Conservation (phyloP, 2,113 vertebrate genomes). For the Natator depressus region DNA sequence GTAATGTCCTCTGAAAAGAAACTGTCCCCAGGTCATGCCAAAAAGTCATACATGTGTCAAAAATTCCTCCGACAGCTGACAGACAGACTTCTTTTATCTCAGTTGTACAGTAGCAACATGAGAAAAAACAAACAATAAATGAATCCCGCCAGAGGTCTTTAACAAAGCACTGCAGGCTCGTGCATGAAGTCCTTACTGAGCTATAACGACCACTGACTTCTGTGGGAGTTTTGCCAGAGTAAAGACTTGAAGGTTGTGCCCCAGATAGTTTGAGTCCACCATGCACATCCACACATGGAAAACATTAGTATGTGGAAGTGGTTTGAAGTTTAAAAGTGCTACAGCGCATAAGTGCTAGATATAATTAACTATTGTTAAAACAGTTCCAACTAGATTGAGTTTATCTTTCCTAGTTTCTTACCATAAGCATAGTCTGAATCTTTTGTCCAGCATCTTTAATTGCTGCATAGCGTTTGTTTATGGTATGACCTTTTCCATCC, state of each 20-base stretch:
- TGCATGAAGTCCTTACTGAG: rapidly evolving
- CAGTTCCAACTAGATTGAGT: rapidly evolving
- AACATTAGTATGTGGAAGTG: rapidly evolving
- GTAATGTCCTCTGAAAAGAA: rapidly evolving
- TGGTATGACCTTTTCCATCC: constrained; percentile 32
- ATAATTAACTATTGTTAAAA: rapidly evolving
- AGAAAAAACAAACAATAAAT: background rate
- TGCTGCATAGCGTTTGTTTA: constrained; percentile 56
- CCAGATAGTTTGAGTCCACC: rapidly evolving
- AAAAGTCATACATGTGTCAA: background rate
- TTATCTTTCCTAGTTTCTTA: background rate
- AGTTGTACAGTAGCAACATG: background rate
- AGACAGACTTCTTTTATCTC: rapidly evolving
- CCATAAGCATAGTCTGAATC: constrained; percentile 75
- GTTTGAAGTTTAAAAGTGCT: background rate
- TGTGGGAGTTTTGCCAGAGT: rapidly evolving
- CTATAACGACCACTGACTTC: rapidly evolving
- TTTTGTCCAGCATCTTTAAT: constrained; percentile 48
- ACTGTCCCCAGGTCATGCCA: rapidly evolving
- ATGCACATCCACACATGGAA: rapidly evolving
- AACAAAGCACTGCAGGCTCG: rapidly evolving
- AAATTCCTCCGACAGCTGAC: background rate
- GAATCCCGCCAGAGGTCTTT: background rate
- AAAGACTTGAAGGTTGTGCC: rapidly evolving
- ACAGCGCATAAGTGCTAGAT: rapidly evolving